A percentile compares a stretch with the other conserved stretches of the same genome.
phyloP scores from a whole-genome alignment of 2,797 vertebrate species.

The Rhinichthys osculus region DNA sequence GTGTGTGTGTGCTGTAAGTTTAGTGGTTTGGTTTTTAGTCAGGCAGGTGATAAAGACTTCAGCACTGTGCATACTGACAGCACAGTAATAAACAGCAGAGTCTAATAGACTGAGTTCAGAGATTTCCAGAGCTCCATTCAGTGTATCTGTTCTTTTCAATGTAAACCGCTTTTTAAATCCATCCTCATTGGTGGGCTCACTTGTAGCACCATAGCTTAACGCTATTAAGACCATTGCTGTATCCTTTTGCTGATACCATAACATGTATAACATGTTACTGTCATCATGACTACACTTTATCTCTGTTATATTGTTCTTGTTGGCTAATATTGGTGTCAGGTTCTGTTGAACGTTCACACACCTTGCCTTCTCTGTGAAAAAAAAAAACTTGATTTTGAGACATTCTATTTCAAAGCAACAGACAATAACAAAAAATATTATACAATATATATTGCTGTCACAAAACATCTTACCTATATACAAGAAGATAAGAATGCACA shows the following conservation, averaged over 20 bases:
- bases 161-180: constrained; percentile 9
- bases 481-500: constrained; percentile 21
- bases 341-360: constrained; percentile 14
- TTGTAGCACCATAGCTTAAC: background rate
- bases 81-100: constrained; percentile 29
- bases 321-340: background rate
- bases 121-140: constrained; percentile 42
- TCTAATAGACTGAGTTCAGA: constrained; percentile 8
- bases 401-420: background rate
- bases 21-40: constrained; percentile 60
- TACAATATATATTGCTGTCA: too few relatives aligned
- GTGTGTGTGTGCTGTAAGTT: background rate
- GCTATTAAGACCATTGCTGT: constrained; percentile 37
- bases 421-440: background rate
- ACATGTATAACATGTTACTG: background rate
- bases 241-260: constrained; percentile 57
- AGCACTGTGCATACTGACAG: constrained; percentile 23
- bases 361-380: background rate
- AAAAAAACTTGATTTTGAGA: background rate
- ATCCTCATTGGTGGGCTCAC: background rate
- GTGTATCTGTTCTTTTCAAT: background rate
- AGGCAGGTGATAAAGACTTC: background rate
- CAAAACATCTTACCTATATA: constrained; percentile 33
- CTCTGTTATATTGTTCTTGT: background rate
- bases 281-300: constrained; percentile 44